These are phyloP conservation scores for Scartelaos histophorus DNA, from an alignment of 2,113 vertebrate species.

Conservation along the genomic window DNA sequence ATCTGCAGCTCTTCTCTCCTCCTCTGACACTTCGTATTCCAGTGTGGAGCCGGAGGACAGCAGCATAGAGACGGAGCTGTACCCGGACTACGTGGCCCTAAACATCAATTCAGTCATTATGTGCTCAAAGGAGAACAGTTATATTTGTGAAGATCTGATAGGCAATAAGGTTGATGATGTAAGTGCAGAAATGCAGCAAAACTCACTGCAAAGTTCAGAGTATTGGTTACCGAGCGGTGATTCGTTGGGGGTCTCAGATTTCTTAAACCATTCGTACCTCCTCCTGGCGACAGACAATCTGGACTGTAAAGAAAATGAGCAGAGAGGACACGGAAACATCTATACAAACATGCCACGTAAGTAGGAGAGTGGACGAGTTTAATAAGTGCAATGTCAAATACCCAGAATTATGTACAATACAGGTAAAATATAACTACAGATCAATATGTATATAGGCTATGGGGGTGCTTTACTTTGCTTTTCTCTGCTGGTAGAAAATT, in stretches of 20 bases:
- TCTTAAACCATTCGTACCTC: conserved; percentile 71
- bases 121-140: conserved; percentile 55
- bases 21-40: conserved; percentile 7
- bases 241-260: conserved; percentile 28
- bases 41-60: conserved; percentile 2
- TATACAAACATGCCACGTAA: conserved; percentile 64
- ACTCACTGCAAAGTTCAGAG: conserved; percentile 15
- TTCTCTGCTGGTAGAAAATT: too few species aligned
- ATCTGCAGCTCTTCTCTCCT: conserved; percentile 21
- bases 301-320: neutral
- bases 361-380: conserved; percentile 2
- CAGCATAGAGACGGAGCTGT: conserved; percentile 23
- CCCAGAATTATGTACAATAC: too few species aligned
- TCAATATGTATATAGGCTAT: neutral
- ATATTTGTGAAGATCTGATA: conserved; percentile 41
- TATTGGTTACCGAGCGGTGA: neutral
- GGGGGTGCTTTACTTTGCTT: too few species aligned
- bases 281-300: conserved; percentile 29
- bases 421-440: neutral
- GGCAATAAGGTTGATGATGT: neutral
- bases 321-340: conserved; percentile 26
- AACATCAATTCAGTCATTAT: conserved; percentile 50
- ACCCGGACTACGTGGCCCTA: conserved; percentile 74
- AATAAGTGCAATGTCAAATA: neutral
- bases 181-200: conserved; percentile 3